Conservation (phyloP, 1,140 invertebrate species). For the Drosophila truncata region DNA sequence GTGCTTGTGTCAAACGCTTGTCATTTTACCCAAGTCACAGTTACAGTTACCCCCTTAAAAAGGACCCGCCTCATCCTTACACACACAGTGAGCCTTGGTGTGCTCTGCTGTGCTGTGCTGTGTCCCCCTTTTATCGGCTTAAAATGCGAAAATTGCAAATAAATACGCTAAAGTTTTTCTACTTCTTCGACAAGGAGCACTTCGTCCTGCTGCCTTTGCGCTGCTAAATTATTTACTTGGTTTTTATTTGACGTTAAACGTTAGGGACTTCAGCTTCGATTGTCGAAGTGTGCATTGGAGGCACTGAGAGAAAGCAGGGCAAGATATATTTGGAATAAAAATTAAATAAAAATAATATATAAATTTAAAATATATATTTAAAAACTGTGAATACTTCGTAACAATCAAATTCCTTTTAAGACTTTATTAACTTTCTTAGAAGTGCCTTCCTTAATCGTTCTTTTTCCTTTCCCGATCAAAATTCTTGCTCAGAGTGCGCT, state of each 20-base stretch:
- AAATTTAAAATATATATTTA: not conserved
- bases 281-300: conserved; percentile 35
- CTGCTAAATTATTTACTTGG: conserved; percentile 78
- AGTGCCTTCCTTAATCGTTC: not conserved
- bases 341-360: no score
- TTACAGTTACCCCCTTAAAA: not conserved
- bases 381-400: no score
- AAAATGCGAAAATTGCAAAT: conserved; percentile 82
- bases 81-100: conserved; percentile 1
- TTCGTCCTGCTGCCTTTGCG: conserved; percentile 36
- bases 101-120: not conserved
- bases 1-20: conserved; percentile 82
- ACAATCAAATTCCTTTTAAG: no score
- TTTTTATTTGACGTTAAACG: conserved; percentile 80
- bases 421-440: not conserved
- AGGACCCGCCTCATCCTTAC: conserved; percentile 26
- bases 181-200: conserved; percentile 39
- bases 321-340: no score
- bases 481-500: not conserved
- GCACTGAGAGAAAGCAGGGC: conserved; percentile 11
- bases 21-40: conserved; percentile 69
- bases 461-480: not conserved
- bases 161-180: conserved; percentile 68
- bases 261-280: conserved; percentile 52
- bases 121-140: conserved; percentile 74